These are phyloP conservation scores for Meiosimyza decipiens DNA, from an alignment of 2,888 invertebrate genomes.

Conservation along the genomic window DNA sequence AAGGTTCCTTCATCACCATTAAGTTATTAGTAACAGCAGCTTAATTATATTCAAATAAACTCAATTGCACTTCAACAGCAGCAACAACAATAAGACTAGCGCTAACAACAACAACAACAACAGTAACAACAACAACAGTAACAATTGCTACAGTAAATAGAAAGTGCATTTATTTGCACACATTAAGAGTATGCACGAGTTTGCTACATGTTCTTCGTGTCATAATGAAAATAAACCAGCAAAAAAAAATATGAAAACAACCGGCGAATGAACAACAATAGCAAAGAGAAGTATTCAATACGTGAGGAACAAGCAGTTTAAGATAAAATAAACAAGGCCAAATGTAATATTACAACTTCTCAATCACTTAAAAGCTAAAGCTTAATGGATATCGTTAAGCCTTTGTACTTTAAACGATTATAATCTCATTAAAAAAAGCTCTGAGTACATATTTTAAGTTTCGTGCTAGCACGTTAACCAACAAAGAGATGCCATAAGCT, in stretches of 20 bases:
- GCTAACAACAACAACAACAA: not conserved
- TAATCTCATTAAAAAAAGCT: too few relatives aligned
- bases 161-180: slow-evolving; percentile 37
- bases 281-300: not conserved
- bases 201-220: slow-evolving; percentile 5
- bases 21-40: slow-evolving; percentile 38
- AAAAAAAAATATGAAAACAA: slow-evolving; percentile 1
- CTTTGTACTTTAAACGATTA: too few relatives aligned
- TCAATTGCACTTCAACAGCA: slow-evolving; percentile 15
- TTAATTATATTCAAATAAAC: slow-evolving; percentile 36
- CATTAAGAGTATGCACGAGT: slow-evolving; percentile 26
- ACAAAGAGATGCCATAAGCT: too few relatives aligned
- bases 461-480: too few relatives aligned
- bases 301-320: not conserved
- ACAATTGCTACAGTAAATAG: slow-evolving; percentile 32
- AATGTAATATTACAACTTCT: not conserved
- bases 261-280: slow-evolving; percentile 3
- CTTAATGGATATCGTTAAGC: too few relatives aligned
- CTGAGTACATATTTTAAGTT: too few relatives aligned
- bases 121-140: not conserved
- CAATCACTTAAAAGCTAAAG: too few relatives aligned
- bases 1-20: not conserved
- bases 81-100: slow-evolving; percentile 1
- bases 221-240: not conserved
- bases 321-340: not conserved